These are phyloP conservation scores for Pegoplata infirma DNA, from an alignment of 2,888 invertebrate species.

Conservation along the genomic window DNA sequence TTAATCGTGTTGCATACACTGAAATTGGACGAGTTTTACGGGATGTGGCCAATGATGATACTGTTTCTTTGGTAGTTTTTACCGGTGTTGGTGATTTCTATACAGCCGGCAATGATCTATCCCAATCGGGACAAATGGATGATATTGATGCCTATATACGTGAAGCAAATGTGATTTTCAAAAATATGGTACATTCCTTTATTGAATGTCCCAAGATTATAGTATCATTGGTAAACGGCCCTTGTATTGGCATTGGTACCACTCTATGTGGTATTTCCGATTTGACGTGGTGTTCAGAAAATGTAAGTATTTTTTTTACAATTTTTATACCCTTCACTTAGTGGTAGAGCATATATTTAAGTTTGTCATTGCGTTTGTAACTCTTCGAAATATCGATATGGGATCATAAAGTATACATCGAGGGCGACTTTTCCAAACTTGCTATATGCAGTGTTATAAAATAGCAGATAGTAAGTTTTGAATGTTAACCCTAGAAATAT, in stretches of 20 bases:
- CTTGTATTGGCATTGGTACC: conserved; percentile 89
- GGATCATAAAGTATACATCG: too few species aligned
- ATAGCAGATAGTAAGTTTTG: too few species aligned
- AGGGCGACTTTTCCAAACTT: too few species aligned
- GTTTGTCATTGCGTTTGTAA: too few species aligned
- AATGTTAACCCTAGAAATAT: too few species aligned
- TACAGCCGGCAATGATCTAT: conserved; percentile 71
- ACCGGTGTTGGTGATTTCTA: conserved; percentile 79
- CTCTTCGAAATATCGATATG: too few species aligned
- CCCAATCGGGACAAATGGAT: conserved; percentile 17
- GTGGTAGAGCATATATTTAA: too few species aligned
- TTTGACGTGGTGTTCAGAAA: conserved; percentile 91
- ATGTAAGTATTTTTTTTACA: conserved; percentile 78
- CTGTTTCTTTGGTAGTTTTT: conserved; percentile 84
- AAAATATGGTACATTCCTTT: conserved; percentile 85
- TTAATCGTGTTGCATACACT: conserved; percentile 84
- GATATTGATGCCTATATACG: conserved; percentile 72
- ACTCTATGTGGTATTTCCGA: conserved; percentile 93
- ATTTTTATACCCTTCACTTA: too few species aligned
- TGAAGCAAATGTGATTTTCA: conserved; percentile 73
- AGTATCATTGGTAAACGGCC: conserved; percentile 94
- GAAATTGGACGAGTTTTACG: conserved; percentile 83
- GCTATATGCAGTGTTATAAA: too few species aligned
- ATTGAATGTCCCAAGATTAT: conserved; percentile 93
- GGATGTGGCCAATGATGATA: conserved; percentile 83